Base-by-base conservation (phyloP, 2,797 vertebrate species). In the Paratrypauchen microcephalus region DNA sequence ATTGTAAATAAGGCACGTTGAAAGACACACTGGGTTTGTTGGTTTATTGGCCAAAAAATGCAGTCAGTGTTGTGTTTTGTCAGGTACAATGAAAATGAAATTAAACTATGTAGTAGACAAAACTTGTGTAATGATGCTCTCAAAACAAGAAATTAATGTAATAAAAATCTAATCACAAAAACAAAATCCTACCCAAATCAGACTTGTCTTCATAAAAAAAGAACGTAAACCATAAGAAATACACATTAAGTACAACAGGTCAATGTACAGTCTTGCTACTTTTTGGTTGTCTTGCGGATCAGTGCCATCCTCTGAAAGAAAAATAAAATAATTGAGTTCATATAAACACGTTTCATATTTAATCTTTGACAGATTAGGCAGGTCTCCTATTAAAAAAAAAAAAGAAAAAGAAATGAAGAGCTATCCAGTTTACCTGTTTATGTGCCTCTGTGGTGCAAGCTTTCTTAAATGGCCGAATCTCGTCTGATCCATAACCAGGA, bases 391-490 rank as follows among this genome's bases (percentile, higher is more conserved):
- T 6, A 16, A 45, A 1, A 21, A 45, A 2, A 56, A 41, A 32
- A 26, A 1, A 26, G 2, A 26, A 2, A 30, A 6, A 26, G 18
- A 75, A 61, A 41, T 11, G 54, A 65, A 56, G 3, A 26, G 16
- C 18, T n/a, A 19, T 48, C 11, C 12, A 9, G 16, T 83, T 71
- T 55, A 99, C 98, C 96, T 99, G 98, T 96, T 99, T 99, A 90
- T 99, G 98, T 82, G 98, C 98, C 93, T 99, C 98, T 93, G 98
- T 99, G 89, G 97, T 99, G 86, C 97, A 99, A 30, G 98, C 97
- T 91, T 99, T 99, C 92, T 99, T 99, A 83, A 98, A 99, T 5
- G 97, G 97, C 75, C 97, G 93, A 82, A 99, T 99, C 92, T 99
- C 98, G 83, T 99, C 98, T 18, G 98, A 98, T 59, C 98, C 98